Percentiles rank a stretch among this genome's conserved stretches.
Conservation (phyloP, 2,888 invertebrate species). For the Julus scandinavius region DNA sequence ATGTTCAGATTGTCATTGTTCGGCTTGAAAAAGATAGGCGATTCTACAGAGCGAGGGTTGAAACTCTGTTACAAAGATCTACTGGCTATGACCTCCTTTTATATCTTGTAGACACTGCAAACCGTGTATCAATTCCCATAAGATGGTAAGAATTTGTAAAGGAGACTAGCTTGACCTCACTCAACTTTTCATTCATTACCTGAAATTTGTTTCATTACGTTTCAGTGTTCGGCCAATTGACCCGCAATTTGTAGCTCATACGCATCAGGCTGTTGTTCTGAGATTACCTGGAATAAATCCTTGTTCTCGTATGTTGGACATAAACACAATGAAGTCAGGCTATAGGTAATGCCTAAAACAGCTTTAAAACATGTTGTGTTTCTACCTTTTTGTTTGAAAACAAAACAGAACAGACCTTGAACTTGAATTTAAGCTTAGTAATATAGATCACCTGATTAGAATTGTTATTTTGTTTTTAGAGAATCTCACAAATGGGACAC, state of each 20-base stretch:
- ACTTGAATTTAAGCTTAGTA: not conserved
- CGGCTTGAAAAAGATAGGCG: conserved; percentile 39
- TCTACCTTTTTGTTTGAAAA: too few species aligned
- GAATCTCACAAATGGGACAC: not conserved
- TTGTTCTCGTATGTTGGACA: not conserved
- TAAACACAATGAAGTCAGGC: not conserved
- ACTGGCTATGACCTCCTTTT: not conserved
- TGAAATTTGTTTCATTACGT: not conserved
- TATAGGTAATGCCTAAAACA: not conserved
- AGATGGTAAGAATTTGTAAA: not conserved
- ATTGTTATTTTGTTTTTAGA: not conserved
- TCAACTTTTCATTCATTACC: not conserved
- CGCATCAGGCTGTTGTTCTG: not conserved
- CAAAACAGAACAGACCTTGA: not conserved
- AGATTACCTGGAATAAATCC: conserved; percentile 20
- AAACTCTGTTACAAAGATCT: not conserved
- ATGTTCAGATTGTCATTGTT: not conserved
- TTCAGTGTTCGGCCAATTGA: not conserved
- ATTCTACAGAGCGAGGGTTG: conserved; percentile 7
- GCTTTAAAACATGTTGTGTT: too few species aligned
- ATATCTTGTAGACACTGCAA: conserved; percentile 34
- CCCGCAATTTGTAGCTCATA: not conserved
- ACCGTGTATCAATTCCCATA: not conserved
- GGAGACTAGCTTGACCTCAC: not conserved
- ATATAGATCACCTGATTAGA: not conserved